Base-by-base conservation (phyloP, 2,113 vertebrate genomes). In the Archilochus colubris region DNA sequence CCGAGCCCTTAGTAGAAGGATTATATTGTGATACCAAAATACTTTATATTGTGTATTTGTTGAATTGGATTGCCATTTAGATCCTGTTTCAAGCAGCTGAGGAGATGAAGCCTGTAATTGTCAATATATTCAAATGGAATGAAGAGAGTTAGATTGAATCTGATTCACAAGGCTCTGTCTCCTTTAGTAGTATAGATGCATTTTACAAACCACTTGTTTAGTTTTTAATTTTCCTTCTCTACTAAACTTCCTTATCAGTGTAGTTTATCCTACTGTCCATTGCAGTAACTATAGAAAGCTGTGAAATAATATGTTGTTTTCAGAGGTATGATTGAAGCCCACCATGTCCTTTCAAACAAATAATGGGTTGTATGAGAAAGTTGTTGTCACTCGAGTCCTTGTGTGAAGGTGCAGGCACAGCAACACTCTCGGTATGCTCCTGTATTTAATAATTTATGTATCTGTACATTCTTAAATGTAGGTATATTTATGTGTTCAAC, bases 241-340 rank as follows among this genome's bases (percentile, higher is more conserved):
- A 43, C 64, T 72, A 3, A 79, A 44, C 51, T 57, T 86, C 33
- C 27, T 73, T 89, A 33, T 11, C 48, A 21, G 59, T 80, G 23
- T 27, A 55, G 68, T 51, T 91, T 64, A 28, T 80, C 38, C 86
- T 89, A 8, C 12, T 80, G 48, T 88, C 82, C 81, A 12, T 30
- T 91, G 75, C 51, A 48, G 0, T 69, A 89, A 82, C 40, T 28
- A 36, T 21, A 80, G 43, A 82, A 91, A 88, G 44, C 82, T 82
- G 91, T 83, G 92, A 93, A 95, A 93, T 69, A 89, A 51, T 10
- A 3, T n/a, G 48, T 14, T 68, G 31, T 62, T 95, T 89, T 54
- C 55, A 50, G 51, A 64, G 30, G 9, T 51, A 27, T 28, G 61
- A 63, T 36, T 81, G 79, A 81, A 74, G 31, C 31, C 67, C 0